phyloP scores from a whole-genome alignment of 1,140 invertebrate species.

The Trinorchestia longiramus region DNA sequence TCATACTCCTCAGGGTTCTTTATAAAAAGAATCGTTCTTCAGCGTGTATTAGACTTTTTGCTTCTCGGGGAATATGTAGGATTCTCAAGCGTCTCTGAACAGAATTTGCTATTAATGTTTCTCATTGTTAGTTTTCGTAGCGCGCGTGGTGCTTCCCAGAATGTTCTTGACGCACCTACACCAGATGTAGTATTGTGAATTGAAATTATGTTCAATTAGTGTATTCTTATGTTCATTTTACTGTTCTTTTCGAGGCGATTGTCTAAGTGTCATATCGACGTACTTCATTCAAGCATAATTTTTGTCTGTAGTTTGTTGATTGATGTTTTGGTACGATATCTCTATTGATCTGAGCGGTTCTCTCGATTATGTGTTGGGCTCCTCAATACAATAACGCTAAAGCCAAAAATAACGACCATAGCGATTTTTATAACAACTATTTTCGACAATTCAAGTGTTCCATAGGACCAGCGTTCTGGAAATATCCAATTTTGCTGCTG shows the following conservation, averaged over 20 bases:
- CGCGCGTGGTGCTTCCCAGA: no score
- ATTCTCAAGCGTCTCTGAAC: no score
- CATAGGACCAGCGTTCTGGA: no score
- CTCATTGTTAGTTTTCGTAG: no score
- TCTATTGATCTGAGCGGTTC: not conserved
- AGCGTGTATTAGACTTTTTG: no score
- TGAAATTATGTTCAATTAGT: not conserved
- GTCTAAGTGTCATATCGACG: not conserved
- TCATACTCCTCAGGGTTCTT: no score
- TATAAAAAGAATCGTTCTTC: no score
- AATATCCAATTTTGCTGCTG: not conserved
- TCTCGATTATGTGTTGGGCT: not conserved
- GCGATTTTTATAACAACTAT: no score
- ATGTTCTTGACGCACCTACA: no score
- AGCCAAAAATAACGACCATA: not conserved
- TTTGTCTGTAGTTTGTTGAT: not conserved
- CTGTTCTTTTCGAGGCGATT: not conserved
- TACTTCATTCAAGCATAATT: not conserved
- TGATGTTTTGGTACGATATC: not conserved
- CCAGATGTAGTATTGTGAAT: not conserved
- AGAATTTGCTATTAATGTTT: no score
- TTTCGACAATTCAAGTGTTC: no score
- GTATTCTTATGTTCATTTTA: not conserved
- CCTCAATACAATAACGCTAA: not conserved
- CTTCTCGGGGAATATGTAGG: no score